These are phyloP conservation scores for Pogonocichla stellata DNA, from an alignment of 2,113 vertebrate genomes.

Conservation along the genomic window DNA sequence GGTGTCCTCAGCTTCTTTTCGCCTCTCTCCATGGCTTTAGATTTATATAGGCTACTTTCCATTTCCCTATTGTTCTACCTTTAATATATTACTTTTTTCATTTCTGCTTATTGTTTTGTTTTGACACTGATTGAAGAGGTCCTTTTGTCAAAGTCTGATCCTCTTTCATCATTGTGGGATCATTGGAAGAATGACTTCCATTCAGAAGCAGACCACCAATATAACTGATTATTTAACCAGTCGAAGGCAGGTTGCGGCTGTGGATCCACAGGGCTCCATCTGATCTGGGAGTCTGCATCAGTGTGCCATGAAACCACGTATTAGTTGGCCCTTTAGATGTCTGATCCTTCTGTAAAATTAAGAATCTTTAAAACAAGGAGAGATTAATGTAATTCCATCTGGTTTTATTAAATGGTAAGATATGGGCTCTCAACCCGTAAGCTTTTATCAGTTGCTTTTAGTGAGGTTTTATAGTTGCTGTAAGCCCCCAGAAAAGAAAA, in stretches of 20 bases:
- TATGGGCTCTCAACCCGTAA: neutral
- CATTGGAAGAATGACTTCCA: neutral
- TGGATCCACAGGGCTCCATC: neutral
- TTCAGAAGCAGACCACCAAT: neutral
- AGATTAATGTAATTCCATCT: neutral
- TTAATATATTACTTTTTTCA: neutral
- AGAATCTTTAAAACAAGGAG: neutral
- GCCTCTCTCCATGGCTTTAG: neutral
- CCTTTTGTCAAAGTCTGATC: neutral
- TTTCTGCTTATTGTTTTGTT: conserved; percentile 19
- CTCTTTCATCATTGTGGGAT: neutral
- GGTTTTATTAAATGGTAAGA: neutral
- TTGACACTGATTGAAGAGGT: conserved; percentile 45
- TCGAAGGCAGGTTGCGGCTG: neutral
- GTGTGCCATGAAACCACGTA: neutral
- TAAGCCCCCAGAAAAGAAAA: neutral
- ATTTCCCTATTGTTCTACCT: neutral
- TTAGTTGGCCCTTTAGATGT: neutral
- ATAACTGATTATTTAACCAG: neutral
- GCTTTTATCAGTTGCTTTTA: conserved; percentile 16
- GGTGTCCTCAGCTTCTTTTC: neutral
- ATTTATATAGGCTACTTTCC: neutral
- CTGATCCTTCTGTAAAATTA: neutral
- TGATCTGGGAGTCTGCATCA: neutral
- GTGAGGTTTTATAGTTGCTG: conserved; percentile 4